These are phyloP conservation scores for Drosophila dives DNA, from an alignment of 2,888 invertebrate species.

Conservation along the genomic window DNA sequence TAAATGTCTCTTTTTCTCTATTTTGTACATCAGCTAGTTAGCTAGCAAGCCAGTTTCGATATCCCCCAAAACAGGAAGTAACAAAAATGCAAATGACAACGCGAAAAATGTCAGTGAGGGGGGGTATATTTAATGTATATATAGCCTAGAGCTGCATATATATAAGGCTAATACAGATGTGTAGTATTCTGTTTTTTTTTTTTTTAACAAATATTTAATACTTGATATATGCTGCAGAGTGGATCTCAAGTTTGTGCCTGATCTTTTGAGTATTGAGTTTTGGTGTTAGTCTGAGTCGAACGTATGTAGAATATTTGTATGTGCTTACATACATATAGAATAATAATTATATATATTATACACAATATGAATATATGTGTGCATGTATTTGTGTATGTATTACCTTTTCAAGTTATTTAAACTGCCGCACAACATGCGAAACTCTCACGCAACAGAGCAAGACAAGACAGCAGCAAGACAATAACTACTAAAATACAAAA, in stretches of 20 bases:
- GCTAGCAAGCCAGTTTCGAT: slow-evolving; percentile 5
- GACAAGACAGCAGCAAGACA: slow-evolving; percentile 43
- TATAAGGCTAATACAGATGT: neutral
- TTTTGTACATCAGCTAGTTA: neutral
- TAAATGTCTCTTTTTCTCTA: neutral
- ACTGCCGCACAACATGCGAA: slow-evolving; percentile 68
- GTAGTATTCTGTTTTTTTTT: neutral
- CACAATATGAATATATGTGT: neutral
- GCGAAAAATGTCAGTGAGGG: neutral
- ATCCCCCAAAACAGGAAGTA: slow-evolving; percentile 39
- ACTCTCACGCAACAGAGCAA: slow-evolving; percentile 77
- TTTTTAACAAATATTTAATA: neutral
- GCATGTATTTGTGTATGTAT: slow-evolving; percentile 1
- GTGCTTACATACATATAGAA: neutral
- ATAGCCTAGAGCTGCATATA: neutral
- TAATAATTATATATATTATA: slow-evolving; percentile 4
- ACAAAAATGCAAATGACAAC: slow-evolving; percentile 50
- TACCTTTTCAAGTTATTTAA: slow-evolving; percentile 29
- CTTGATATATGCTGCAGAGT: neutral
- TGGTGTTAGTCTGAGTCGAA: neutral
- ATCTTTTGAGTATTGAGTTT: neutral
- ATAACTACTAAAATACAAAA: slow-evolving; percentile 22
- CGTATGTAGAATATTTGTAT: slow-evolving; percentile 1
- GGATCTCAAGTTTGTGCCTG: neutral
- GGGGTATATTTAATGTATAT: neutral